Base-by-base conservation (phyloP, 2,797 vertebrate species). In the Pseudomugil tenellus region DNA sequence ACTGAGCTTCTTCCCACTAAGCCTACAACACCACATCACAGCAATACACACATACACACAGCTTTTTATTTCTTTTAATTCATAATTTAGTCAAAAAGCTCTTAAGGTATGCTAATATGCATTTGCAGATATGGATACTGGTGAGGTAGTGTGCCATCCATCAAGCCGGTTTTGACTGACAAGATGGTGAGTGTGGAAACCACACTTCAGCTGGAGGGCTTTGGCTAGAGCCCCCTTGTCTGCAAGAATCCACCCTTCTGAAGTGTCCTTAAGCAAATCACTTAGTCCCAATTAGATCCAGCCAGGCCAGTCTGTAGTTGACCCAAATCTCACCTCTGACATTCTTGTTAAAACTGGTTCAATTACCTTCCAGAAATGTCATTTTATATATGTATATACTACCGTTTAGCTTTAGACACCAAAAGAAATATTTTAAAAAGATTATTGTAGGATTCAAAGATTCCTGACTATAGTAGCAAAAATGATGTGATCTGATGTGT, bases 251-350 rank as follows among this genome's bases (percentile, higher is more conserved):
- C 64, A 28, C 57, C 77, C 59, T 48, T 48, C 56, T 88, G 29
- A 76, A 84, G 82, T 66, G 65, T 78, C 78, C 84, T 89, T 67
- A 43, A 85, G 58, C 78, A 80, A 84, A 79, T 77, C 74, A 72
- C 67, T 75, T 61, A 54, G 34, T 61, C 48, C 57, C 9, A 11
- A 4, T 39, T 34, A 28, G 51, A 58, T 69, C 63, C 28, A 43
- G 65, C 17, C 3, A 65, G 29, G 59, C 68, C 26, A 43, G 21
- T 63, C 56, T 65, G 54, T 43, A 63, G 57, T 66, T 83, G 43
- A 64, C 32, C 65, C 74, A 46, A 25, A 14, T 16, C 41, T 83
- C 74, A 84, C 69, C 76, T 83, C 58, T 89, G 81, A 83, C 76
- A 74, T 83, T 70, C 63, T 58, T 59, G 29, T 63, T 39, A 67